Base-by-base conservation (phyloP, 2,113 vertebrate genomes). In the Panthera uncia region DNA sequence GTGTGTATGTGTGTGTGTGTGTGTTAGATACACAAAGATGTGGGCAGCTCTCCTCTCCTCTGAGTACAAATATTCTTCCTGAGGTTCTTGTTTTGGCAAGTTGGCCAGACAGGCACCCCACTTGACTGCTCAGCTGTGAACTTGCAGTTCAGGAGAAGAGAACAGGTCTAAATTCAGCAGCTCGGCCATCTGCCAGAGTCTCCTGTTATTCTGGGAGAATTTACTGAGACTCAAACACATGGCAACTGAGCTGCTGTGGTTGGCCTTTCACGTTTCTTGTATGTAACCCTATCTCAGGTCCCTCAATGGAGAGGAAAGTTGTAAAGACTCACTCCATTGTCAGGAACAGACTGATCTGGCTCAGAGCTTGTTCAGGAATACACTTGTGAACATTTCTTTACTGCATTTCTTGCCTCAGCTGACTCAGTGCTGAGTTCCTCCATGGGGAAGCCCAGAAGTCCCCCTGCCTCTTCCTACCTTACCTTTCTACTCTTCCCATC, bases 61-160 rank as follows among this genome's bases (percentile, higher is more conserved):
- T n/a, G 27, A 82, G 48, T 3, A 82, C 85, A 50, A 6, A 29
- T 33, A 33, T 57, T 73, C 52, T 81, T 94, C 36, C 85, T 80
- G 41, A 81, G 36, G 65, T 57, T 86, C 95, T 92, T 76, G 18
- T 87, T 92, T 97, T 69, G 82, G 52, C 63, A 66, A 48, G 16
- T 66, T 38, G 23, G 36, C 45, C 57, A 69, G 94, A 89, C 86
- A 73, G 89, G 48, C 50, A 66, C 83, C 55, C 74, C 45, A 23
- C 76, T 92, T 94, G 94, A 61, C 83, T 89, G 90, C 79, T 92
- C 82, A 89, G 16, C 85, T 92, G 11, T 74, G 45, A 95, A 96
- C 71, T 1, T 85, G 31, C 41, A 66, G 19, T 85, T 89, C 65
- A 50, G 66, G 76, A 94, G 69, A 48, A 80, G 38, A 85, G 57